Percentiles rank a stretch among this genome's conserved stretches.
Evolutionary conservation across 2,797 vertebrate species (phyloP).

Genomic region (Notoglanidium macrostoma): DNA sequence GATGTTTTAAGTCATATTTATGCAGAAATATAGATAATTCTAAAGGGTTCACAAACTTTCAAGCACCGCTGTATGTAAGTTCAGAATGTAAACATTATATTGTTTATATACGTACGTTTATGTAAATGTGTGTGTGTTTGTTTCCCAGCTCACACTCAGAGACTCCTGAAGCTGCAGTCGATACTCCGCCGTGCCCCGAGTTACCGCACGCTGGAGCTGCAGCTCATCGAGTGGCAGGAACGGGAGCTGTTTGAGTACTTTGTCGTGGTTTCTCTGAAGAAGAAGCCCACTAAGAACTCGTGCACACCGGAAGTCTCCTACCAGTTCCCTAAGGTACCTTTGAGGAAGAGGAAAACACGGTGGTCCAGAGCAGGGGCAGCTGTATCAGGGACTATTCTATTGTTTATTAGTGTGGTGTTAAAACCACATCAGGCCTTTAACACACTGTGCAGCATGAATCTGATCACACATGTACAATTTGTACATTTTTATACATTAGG

Average conservation of each 20-base stretch:
- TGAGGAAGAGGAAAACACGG: neutral
- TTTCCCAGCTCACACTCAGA: slow-evolving; percentile 89
- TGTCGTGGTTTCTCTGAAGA: slow-evolving; percentile 97
- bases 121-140: neutral
- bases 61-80: neutral
- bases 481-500: neutral
- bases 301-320: slow-evolving; percentile 95
- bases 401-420: neutral
- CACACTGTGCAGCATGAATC: neutral
- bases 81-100: neutral
- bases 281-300: slow-evolving; percentile 93
- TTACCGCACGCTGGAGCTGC: slow-evolving; percentile 95
- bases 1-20: too few relatives aligned
- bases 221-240: slow-evolving; percentile 98
- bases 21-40: too few relatives aligned
- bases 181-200: slow-evolving; percentile 92
- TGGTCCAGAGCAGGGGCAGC: neutral
- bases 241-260: slow-evolving; percentile 98
- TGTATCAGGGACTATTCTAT: neutral
- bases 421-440: neutral
- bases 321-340: slow-evolving; percentile 94
- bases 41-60: too few relatives aligned
- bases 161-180: slow-evolving; percentile 92
- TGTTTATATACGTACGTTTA: slow-evolving; percentile 15
- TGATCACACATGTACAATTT: neutral